Percentiles rank a stretch among this genome's conserved stretches.
Evolutionary conservation across 2,113 vertebrate genomes (phyloP).

Genomic region (Syngnathus floridae): DNA sequence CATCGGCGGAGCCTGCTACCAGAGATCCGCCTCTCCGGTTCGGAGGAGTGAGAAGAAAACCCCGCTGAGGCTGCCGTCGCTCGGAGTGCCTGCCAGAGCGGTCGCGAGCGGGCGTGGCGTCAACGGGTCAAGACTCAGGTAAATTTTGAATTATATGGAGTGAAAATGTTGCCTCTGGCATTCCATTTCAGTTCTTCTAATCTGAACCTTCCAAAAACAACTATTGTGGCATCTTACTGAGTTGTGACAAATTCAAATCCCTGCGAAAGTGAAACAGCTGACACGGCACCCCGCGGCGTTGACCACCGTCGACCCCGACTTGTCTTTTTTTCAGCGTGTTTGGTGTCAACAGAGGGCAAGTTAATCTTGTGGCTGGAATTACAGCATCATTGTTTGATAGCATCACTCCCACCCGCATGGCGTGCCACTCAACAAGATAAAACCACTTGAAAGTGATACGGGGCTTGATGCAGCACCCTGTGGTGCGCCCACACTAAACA

Average conservation of each 20-base stretch:
- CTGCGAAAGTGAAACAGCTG: background rate
- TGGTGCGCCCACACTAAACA: constrained; percentile 1
- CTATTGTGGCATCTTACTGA: background rate
- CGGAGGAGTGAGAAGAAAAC: constrained; percentile 14
- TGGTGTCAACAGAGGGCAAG: constrained; percentile 28
- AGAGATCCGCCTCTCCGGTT: constrained; percentile 17
- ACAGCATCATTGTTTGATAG: constrained; percentile 39
- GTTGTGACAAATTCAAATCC: background rate
- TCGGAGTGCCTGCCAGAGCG: constrained; percentile 29
- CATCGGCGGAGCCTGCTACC: constrained; percentile 20
- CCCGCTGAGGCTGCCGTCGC: constrained; percentile 52
- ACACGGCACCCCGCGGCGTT: background rate
- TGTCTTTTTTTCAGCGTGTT: constrained; percentile 1
- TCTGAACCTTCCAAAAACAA: background rate
- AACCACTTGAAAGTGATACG: constrained; percentile 53
- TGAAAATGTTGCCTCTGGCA: no score
- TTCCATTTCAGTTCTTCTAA: background rate
- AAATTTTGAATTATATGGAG: background rate
- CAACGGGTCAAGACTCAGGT: constrained; percentile 45
- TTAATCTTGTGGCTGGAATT: constrained; percentile 42
- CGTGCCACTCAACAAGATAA: constrained; percentile 17
- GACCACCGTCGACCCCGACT: background rate
- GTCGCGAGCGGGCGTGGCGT: constrained; percentile 22
- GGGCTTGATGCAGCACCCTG: constrained; percentile 21
- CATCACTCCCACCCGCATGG: background rate